Percentiles rank a stretch among this genome's conserved stretches.
Conservation (phyloP, 1,140 invertebrate species). For the Diachasma alloeum region DNA sequence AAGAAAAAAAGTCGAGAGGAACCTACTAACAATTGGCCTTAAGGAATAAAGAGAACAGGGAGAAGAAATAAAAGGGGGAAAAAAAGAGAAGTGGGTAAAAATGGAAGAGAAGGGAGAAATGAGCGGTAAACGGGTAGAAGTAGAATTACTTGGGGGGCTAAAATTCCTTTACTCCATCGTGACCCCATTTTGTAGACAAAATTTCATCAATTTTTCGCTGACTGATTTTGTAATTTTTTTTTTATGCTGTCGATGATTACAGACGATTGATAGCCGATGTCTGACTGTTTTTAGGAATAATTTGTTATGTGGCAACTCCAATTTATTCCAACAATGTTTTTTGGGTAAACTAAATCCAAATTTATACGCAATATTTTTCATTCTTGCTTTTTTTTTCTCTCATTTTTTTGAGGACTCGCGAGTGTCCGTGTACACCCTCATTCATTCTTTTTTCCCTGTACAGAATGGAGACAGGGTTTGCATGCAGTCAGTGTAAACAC, state of each 20-base stretch:
- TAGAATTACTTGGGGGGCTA: neutral
- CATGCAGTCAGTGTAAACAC: neutral
- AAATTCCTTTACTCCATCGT: too few relatives aligned
- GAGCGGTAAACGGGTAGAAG: neutral
- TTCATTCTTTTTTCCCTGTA: neutral
- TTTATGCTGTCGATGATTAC: too few relatives aligned
- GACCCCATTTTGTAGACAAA: too few relatives aligned
- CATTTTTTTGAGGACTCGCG: neutral
- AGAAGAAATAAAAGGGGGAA: neutral
- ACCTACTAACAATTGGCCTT: slow-evolving; percentile 5
- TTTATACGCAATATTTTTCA: neutral
- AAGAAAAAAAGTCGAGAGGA: neutral
- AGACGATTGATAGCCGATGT: too few relatives aligned
- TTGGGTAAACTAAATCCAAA: neutral
- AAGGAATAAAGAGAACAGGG: neutral
- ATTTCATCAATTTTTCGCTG: too few relatives aligned
- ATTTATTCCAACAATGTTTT: neutral
- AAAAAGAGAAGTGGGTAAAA: neutral
- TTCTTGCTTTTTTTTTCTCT: neutral
- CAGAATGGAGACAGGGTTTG: neutral
- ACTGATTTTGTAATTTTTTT: too few relatives aligned
- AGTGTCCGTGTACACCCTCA: neutral
- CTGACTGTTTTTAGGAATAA: too few relatives aligned
- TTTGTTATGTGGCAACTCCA: too few relatives aligned
- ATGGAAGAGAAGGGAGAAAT: neutral